A percentile compares a stretch with the other conserved stretches of the same genome.
phyloP scores from a whole-genome alignment of 2,797 vertebrate genomes.

The Fistularia commersonii region DNA sequence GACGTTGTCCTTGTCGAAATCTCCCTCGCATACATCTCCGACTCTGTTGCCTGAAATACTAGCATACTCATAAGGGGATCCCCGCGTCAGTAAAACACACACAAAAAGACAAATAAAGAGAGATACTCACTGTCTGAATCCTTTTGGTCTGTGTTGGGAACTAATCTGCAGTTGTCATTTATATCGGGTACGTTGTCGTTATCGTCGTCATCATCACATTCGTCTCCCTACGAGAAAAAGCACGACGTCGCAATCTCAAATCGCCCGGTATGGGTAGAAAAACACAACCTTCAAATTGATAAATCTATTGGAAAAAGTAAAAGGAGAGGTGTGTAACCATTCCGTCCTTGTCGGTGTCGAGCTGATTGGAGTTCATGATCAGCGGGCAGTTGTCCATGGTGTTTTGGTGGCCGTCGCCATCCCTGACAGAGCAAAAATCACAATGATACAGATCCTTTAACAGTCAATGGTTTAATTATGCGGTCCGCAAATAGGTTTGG shows the following conservation, averaged over 20 bases:
- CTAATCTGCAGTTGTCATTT: slow-evolving; percentile 92
- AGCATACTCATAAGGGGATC: neutral
- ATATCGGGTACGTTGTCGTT: slow-evolving; percentile 89
- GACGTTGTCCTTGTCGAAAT: slow-evolving; percentile 92
- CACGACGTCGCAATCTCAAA: neutral
- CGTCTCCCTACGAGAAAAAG: slow-evolving; percentile 77
- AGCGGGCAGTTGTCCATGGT: slow-evolving; percentile 95
- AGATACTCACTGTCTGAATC: slow-evolving; percentile 85
- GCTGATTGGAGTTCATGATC: slow-evolving; percentile 92
- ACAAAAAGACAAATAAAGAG: neutral
- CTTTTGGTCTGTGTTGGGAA: slow-evolving; percentile 85
- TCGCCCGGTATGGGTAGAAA: neutral
- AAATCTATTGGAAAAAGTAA: neutral
- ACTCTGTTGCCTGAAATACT: slow-evolving; percentile 80
- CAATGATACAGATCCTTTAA: neutral
- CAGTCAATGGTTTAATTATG: neutral
- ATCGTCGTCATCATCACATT: slow-evolving; percentile 94
- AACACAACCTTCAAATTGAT: neutral
- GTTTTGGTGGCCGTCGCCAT: slow-evolving; percentile 96
- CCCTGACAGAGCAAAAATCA: slow-evolving; percentile 62
- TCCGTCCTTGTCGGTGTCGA: slow-evolving; percentile 97
- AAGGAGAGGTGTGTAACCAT: slow-evolving; percentile 40
- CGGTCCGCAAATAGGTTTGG: neutral
- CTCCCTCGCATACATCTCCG: slow-evolving; percentile 89
- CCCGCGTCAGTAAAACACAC: neutral